Evolutionary conservation across 2,888 invertebrate genomes (phyloP).

Genomic region (Sminthurides aquaticus): DNA sequence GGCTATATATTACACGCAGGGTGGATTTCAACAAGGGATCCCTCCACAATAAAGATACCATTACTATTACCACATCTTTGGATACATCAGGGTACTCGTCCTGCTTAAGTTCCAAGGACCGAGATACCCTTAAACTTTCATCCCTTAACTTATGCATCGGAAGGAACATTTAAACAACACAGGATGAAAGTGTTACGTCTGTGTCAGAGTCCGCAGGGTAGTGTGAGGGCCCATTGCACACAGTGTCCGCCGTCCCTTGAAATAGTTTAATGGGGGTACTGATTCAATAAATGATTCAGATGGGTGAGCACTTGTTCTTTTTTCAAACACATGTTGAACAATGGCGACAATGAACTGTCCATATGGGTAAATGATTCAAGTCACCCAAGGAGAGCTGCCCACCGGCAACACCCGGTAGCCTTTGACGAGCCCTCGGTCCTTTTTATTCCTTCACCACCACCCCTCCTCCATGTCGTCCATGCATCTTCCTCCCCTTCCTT

Average conservation of each 20-base stretch:
- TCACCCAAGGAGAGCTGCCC: slow-evolving; percentile 11
- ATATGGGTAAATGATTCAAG: slow-evolving; percentile 23
- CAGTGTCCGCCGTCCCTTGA: too few relatives aligned
- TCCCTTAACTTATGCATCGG: too few relatives aligned
- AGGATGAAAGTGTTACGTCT: not conserved
- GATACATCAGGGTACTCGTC: too few relatives aligned
- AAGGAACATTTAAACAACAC: too few relatives aligned
- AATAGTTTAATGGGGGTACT: not conserved
- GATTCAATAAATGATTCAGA: slow-evolving; percentile 13
- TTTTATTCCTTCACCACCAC: not conserved
- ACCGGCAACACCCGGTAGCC: slow-evolving; percentile 1
- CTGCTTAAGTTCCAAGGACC: too few relatives aligned
- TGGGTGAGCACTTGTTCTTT: slow-evolving; percentile 13
- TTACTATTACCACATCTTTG: too few relatives aligned
- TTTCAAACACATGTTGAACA: slow-evolving; percentile 12
- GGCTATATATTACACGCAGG: not conserved
- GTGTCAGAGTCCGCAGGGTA: too few relatives aligned
- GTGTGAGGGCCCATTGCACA: too few relatives aligned
- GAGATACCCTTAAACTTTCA: too few relatives aligned
- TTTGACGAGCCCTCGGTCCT: slow-evolving; percentile 1
- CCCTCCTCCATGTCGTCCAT: not conserved
- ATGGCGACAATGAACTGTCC: slow-evolving; percentile 15
- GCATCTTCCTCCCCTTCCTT: not conserved
- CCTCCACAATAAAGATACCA: not conserved
- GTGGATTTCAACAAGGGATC: not conserved